Percentiles rank a stretch among this genome's conserved stretches.
These are phyloP conservation scores for Clarias macrocephalus DNA, from an alignment of 2,113 vertebrate genomes.

Conservation along the genomic window DNA sequence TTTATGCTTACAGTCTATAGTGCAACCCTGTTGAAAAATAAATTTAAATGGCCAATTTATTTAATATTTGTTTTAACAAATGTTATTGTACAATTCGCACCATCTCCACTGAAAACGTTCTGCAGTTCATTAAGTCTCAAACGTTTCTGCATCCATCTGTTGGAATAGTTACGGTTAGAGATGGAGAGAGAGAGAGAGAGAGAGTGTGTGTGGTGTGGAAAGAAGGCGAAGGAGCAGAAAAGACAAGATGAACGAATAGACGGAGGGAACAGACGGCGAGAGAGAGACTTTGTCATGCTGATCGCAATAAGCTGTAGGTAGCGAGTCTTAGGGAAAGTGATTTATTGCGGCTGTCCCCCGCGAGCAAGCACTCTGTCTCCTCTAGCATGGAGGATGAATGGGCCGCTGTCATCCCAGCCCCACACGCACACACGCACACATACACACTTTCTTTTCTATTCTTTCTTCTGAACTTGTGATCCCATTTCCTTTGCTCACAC, in stretches of 20 bases:
- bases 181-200: background rate
- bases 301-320: slow-evolving; percentile 54
- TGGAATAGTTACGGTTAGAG: background rate
- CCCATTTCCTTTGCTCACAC: slow-evolving; percentile 1
- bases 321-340: slow-evolving; percentile 67
- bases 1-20: background rate
- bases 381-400: slow-evolving; percentile 72
- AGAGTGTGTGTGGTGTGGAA: slow-evolving; percentile 7
- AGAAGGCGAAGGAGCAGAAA: slow-evolving; percentile 22
- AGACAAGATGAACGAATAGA: slow-evolving; percentile 34
- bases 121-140: background rate
- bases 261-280: slow-evolving; percentile 27
- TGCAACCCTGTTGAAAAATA: background rate
- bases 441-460: slow-evolving; percentile 18
- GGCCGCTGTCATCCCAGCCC: slow-evolving; percentile 67
- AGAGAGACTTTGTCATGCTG: slow-evolving; percentile 48
- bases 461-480: slow-evolving; percentile 27
- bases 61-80: background rate
- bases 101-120: background rate
- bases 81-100: background rate
- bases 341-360: slow-evolving; percentile 67
- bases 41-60: background rate
- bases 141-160: background rate
- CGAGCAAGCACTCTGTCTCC: slow-evolving; percentile 70
- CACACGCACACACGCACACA: slow-evolving; percentile 29